phyloP scores from a whole-genome alignment of 1,140 invertebrate species.

The Halictus rubicundus region DNA sequence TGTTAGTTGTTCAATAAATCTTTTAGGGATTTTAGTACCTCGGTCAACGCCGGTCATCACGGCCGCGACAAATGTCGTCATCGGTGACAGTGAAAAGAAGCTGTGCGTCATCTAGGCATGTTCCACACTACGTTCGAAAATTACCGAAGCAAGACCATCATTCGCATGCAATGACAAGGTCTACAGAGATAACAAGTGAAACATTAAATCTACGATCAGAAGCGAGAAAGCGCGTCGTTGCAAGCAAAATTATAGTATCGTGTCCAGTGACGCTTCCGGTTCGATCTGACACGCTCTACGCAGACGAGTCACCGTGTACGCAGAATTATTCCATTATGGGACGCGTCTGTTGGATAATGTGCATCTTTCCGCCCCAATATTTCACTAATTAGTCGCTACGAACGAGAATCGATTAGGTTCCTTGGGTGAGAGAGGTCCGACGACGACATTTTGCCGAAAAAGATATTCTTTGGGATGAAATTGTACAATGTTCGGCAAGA shows the following conservation, averaged over 20 bases:
- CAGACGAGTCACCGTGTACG: constrained; percentile 13
- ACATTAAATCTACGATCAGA: constrained; percentile 49
- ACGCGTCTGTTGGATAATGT: neutral
- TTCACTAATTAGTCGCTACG: neutral
- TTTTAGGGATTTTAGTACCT: neutral
- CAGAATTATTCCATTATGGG: neutral
- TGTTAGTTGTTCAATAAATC: neutral
- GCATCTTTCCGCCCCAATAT: neutral
- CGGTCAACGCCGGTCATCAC: neutral
- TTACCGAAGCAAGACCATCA: constrained; percentile 25
- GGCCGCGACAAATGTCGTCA: neutral
- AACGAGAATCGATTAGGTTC: no score
- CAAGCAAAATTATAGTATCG: constrained; percentile 25
- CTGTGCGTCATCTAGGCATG: constrained; percentile 33
- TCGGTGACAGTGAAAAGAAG: constrained; percentile 13
- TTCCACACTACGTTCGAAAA: constrained; percentile 19
- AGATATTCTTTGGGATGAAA: no score
- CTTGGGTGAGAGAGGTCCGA: no score
- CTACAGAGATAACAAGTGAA: constrained; percentile 33
- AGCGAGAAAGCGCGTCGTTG: constrained; percentile 39
- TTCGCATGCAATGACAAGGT: constrained; percentile 51
- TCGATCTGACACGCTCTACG: neutral
- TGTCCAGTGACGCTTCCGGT: constrained; percentile 13
- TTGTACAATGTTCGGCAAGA: no score
- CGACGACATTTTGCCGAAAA: no score